Evolutionary conservation across 1,140 invertebrate species (phyloP).

Genomic region (Lepidotrigona ventralis): DNA sequence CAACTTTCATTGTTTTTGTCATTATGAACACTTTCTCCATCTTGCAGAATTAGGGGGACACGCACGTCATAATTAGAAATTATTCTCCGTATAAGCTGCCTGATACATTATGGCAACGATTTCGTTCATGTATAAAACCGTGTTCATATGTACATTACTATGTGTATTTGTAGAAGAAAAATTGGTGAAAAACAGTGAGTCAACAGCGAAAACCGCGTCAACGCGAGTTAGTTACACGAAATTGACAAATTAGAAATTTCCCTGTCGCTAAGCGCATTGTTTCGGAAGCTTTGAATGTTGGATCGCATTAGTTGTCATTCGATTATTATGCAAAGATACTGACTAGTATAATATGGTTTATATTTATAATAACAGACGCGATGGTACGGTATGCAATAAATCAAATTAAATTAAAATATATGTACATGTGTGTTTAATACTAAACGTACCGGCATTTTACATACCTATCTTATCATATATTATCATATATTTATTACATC

Average conservation of each 20-base stretch:
- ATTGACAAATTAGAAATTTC: background rate
- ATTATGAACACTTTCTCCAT: slow-evolving; percentile 26
- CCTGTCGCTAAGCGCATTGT: background rate
- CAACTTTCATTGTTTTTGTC: slow-evolving; percentile 26
- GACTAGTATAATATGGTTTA: background rate
- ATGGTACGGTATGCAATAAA: background rate
- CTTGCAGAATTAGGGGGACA: background rate
- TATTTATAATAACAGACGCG: background rate
- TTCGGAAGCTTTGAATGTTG: background rate
- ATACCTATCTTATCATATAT: too few relatives aligned
- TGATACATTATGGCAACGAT: slow-evolving; percentile 37
- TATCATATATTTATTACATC: too few relatives aligned
- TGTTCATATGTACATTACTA: background rate
- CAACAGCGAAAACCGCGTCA: background rate
- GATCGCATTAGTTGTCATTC: background rate
- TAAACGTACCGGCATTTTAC: too few relatives aligned
- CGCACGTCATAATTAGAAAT: slow-evolving; percentile 42
- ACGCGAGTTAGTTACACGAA: background rate
- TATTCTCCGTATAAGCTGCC: slow-evolving; percentile 4
- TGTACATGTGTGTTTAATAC: background rate
- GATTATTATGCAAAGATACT: background rate
- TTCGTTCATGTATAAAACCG: slow-evolving; percentile 28
- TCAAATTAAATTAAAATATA: background rate
- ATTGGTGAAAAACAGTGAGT: background rate
- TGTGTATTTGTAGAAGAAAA: background rate